Conservation (phyloP, 2,797 vertebrate species). For the Ibycter americanus region DNA sequence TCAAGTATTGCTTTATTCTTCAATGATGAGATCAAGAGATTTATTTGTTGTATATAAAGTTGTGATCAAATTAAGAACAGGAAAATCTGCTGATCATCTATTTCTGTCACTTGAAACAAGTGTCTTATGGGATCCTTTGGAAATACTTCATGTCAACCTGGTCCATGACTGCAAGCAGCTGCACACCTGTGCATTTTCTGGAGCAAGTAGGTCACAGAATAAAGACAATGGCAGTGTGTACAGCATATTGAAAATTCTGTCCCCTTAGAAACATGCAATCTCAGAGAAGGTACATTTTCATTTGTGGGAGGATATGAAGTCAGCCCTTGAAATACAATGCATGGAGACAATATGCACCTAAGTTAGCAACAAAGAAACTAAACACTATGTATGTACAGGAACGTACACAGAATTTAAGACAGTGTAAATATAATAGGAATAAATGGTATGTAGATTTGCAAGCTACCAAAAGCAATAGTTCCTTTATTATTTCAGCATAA, state of each 20-base stretch:
- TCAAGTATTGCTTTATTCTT: not conserved
- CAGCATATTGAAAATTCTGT: not conserved
- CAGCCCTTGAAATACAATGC: not conserved
- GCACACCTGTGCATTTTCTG: not conserved
- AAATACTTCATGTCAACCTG: not conserved
- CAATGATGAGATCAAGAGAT: not conserved
- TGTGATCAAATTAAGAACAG: not conserved
- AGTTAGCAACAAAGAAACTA: not conserved
- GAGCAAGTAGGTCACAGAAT: not conserved
- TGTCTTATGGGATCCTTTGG: not conserved
- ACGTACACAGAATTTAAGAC: not conserved
- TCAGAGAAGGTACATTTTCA: not conserved
- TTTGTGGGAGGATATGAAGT: not conserved
- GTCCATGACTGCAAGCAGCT: not conserved
- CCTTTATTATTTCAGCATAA: conserved; percentile 64
- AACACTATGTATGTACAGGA: not conserved
- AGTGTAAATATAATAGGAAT: not conserved
- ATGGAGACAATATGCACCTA: not conserved
- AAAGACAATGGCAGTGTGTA: not conserved
- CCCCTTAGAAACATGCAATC: not conserved
- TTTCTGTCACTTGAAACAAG: not conserved
- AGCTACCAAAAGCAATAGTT: conserved; percentile 29
- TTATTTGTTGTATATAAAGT: not conserved
- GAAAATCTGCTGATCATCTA: not conserved
- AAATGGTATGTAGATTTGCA: not conserved